These are phyloP conservation scores for Cynodonichthys magdalenae DNA, from an alignment of 2,797 vertebrate species.

Conservation along the genomic window DNA sequence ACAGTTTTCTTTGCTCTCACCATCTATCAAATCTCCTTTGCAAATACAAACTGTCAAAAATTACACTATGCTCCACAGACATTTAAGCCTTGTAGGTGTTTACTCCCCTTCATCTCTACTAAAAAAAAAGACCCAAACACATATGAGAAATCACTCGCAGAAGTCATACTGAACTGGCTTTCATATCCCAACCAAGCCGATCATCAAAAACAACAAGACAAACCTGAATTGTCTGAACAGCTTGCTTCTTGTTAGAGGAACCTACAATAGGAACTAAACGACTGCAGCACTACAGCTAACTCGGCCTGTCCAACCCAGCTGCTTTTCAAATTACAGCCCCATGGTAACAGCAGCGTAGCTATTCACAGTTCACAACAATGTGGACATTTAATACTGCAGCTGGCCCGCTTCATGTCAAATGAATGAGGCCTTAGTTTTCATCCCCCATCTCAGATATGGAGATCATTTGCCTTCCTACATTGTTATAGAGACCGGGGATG, in stretches of 20 bases:
- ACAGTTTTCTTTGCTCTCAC: too few species aligned
- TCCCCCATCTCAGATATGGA: conserved; percentile 56
- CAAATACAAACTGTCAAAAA: too few species aligned
- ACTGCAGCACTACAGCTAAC: conserved; percentile 11
- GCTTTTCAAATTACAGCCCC: conserved; percentile 54
- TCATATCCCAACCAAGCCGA: neutral
- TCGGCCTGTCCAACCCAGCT: conserved; percentile 32
- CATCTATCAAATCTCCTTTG: too few species aligned
- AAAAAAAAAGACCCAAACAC: too few species aligned
- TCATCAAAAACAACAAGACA: conserved; percentile 10
- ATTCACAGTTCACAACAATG: conserved; percentile 69
- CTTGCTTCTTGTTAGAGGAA: neutral
- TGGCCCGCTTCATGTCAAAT: conserved; percentile 64
- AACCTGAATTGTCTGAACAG: conserved; percentile 12
- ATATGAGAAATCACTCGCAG: neutral
- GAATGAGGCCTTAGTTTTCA: conserved; percentile 66
- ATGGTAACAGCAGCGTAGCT: conserved; percentile 59
- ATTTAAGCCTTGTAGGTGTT: too few species aligned
- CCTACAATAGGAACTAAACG: conserved; percentile 22
- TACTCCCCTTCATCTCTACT: too few species aligned
- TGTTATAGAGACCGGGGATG: conserved; percentile 33
- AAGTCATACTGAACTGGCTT: conserved; percentile 9
- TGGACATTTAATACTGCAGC: conserved; percentile 77
- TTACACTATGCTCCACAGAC: too few species aligned
- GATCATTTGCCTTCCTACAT: conserved; percentile 44